Base-by-base conservation (phyloP, 2,113 vertebrate genomes). In the Alaudala cheleensis region DNA sequence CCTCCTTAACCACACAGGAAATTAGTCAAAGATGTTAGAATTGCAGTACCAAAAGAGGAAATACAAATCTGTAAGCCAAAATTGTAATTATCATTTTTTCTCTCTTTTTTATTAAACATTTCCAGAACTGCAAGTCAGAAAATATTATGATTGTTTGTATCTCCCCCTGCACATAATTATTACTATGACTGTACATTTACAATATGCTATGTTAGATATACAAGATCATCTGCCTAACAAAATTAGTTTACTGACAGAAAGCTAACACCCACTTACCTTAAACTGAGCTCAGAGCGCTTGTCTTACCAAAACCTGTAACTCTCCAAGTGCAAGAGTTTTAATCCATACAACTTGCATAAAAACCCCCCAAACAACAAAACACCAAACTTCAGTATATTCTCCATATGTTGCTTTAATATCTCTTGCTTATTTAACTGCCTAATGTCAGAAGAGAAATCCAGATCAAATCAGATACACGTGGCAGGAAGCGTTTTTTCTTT, bases 381-480 rank as follows among this genome's bases (percentile, higher is more conserved):
- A 73, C 26, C 33, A 50, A 44, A 44, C 44, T 66, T 44, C n/a
- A 79, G 15, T 19, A 29, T 3, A 34, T 44, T 65, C 62, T 60
- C 31, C n/a, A 17, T 34, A 91, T 1, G 2, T 40, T 83, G 33
- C 22, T 80, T 64, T 40, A 64, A 11, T 77, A 39, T 16, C 14
- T 61, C 53, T 44, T 39, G 20, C 25, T 84, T 72, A 79, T 44
- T 83, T 58, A 81, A 66, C 25, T 72, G 23, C 8, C 10, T 62
- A 13, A 69, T 31, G 31, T 47, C 58, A 54, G 64, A 86, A 58
- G 34, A 56, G 66, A 83, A 83, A 42, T n/a, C 12, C 44, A 64
- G 34, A 76, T 39, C 1, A 2, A 13, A 77, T 16, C 1, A 2
- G 15, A 83, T 24, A 56, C 20, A 24, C 0, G 0, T 18, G 31